Percentiles rank a stretch among this genome's conserved stretches.
Conservation (phyloP, 2,888 invertebrate species). For the Polydrusus tereticollis region DNA sequence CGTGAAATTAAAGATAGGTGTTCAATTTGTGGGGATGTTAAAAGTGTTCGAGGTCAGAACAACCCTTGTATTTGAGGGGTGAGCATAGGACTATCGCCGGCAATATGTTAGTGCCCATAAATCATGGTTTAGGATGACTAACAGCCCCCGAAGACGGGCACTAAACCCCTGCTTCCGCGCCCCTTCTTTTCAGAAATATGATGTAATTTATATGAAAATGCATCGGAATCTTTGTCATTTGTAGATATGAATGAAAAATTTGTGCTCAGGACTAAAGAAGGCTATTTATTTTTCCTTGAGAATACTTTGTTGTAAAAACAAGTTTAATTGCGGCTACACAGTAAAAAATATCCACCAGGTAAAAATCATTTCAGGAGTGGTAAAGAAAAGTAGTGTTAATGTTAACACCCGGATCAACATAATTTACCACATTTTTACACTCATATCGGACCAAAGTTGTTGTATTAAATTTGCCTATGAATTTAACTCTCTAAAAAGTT, state of each 20-base stretch:
- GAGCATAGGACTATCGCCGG: slow-evolving; percentile 56
- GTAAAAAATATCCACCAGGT: too few relatives aligned
- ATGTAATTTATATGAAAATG: slow-evolving; percentile 72
- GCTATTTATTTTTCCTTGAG: slow-evolving; percentile 28
- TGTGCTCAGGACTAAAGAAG: slow-evolving; percentile 38
- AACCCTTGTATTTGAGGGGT: slow-evolving; percentile 48
- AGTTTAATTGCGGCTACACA: too few relatives aligned
- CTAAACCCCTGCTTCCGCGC: slow-evolving; percentile 59
- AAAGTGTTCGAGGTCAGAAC: slow-evolving; percentile 34
- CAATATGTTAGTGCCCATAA: slow-evolving; percentile 70
- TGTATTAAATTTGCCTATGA: too few relatives aligned
- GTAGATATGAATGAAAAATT: slow-evolving; percentile 69
- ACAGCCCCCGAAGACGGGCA: slow-evolving; percentile 67
- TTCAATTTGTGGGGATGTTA: slow-evolving; percentile 45
- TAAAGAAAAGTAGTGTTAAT: too few relatives aligned
- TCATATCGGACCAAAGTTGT: too few relatives aligned
- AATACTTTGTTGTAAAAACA: too few relatives aligned
- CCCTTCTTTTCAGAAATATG: slow-evolving; percentile 68
- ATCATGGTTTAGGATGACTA: slow-evolving; percentile 70
- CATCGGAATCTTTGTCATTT: slow-evolving; percentile 68
- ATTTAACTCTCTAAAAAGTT: too few relatives aligned
- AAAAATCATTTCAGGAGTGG: too few relatives aligned
- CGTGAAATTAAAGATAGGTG: slow-evolving; percentile 42
- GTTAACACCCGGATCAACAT: too few relatives aligned
- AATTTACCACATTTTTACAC: too few relatives aligned